Evolutionary conservation across 2,113 vertebrate genomes (phyloP), one percentile per base, ranked within the genome.

Genomic region (Empidonax alnorum): DNA sequence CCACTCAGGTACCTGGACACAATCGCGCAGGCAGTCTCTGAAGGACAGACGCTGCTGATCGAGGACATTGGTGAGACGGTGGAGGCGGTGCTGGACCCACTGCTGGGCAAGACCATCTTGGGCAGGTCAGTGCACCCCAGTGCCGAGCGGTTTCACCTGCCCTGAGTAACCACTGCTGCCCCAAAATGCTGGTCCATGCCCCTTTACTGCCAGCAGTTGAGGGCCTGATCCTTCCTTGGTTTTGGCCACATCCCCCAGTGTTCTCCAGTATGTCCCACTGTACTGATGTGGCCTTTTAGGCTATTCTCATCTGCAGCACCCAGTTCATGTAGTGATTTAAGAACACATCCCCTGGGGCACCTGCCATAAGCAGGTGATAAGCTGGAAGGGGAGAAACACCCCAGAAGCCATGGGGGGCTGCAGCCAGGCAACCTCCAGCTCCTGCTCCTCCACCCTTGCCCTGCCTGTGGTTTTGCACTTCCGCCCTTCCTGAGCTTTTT

Each of bases 21-120:
- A 72, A 97, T 98, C 3, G 98, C 98, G 67, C 95, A 42, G 62
- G 98, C 98, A 0, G 92, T 98, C 21, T 97, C 98, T 0, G 93
- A 96, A 6, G 98, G 98, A 35, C 97, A 97, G 93, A 97, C 47
- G 0, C 67, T 98, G 87, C 97, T 98, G 82, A 97, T 98, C 0
- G 98, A 98, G 95, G 98, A 98, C 31, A 93, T 98, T 0, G 96
- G 97, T 0, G 98, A 98, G 82, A 97, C 95, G 0, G 71, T 98
- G 73, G 98, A 98, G 35, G 97, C 98, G 0, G 98, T 98, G 87
- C 97, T 98, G 68, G 98, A 98, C 31, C 97, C 96, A 0, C 81
- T 98, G 33, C 94, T 98, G 62, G 98, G 98, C 93, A 97, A 98
- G 87, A 98, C 97, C 96, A 98, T 97, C 0, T 96, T 96, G 95